Percentiles rank a stretch among this genome's conserved stretches.
Conservation (phyloP, 1,140 invertebrate genomes). For the Brachionus plicatilis region DNA sequence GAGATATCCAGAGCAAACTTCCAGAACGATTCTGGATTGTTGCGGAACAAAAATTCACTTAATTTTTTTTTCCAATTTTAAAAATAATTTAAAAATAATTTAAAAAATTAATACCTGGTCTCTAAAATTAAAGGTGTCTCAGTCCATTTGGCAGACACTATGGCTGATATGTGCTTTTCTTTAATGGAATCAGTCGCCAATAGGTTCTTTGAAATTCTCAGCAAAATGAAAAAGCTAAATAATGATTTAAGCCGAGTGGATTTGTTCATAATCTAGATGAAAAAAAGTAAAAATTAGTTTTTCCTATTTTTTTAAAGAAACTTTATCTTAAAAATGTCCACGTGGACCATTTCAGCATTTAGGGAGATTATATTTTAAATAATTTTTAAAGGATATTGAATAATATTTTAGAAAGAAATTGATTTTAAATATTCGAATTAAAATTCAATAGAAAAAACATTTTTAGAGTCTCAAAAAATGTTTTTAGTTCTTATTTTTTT, state of each 20-base stretch:
- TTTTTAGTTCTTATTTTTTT: not conserved
- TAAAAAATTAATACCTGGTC: not conserved
- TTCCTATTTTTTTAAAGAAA: not conserved
- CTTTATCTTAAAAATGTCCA: not conserved
- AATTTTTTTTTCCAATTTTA: not conserved
- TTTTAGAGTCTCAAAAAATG: not conserved
- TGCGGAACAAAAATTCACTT: slow-evolving; percentile 30
- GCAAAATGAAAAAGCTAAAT: not conserved
- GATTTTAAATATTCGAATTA: not conserved
- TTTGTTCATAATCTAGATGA: not conserved
- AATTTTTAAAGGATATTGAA: not conserved
- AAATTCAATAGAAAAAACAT: not conserved
- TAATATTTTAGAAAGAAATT: not conserved
- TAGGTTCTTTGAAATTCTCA: not conserved
- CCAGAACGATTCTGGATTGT: slow-evolving; percentile 7
- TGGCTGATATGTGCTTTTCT: slow-evolving; percentile 27
- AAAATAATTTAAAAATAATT: not conserved
- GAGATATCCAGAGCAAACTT: slow-evolving; percentile 4
- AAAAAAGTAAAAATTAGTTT: not conserved
- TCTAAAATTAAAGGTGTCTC: slow-evolving; percentile 29
- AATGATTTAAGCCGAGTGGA: not conserved
- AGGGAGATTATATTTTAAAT: not conserved
- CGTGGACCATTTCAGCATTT: not conserved
- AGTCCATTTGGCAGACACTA: slow-evolving; percentile 24
- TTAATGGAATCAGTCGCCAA: not conserved